These are phyloP conservation scores for Parazoanthus atlanticus DNA, from an alignment of 92 coral and sea anemone genomes.

Conservation along the genomic window DNA sequence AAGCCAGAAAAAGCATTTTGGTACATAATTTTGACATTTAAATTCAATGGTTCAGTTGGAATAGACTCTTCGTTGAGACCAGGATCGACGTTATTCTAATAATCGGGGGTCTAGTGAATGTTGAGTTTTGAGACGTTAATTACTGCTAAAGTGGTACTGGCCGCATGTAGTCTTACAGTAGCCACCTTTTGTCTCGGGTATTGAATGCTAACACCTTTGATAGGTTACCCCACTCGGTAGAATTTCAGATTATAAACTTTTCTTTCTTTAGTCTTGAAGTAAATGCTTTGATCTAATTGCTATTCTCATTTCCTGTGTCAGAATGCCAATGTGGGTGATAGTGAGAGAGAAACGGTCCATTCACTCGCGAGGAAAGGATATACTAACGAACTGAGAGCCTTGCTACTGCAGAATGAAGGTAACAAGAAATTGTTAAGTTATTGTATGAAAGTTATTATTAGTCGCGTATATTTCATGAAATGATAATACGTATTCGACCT, in stretches of 20 bases:
- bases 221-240: not conserved
- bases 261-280: no score
- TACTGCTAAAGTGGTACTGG: not conserved
- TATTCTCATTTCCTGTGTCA: conserved; percentile 28
- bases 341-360: conserved; percentile 85
- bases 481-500: not conserved
- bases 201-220: no score
- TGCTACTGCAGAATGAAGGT: conserved; percentile 88
- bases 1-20: no score
- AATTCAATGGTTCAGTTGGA: not conserved
- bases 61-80: not conserved
- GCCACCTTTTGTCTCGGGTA: no score
- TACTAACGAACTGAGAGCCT: conserved; percentile 60
- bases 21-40: no score
- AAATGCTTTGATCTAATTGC: not conserved
- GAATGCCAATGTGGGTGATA: conserved; percentile 76
- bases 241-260: no score
- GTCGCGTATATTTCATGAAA: no score
- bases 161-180: no score
- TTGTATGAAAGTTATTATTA: not conserved
- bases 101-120: no score
- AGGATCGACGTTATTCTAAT: not conserved
- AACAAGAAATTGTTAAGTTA: not conserved
- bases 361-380: conserved; percentile 82
- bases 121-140: no score